These are phyloP conservation scores for Phrixothrix hirtus DNA, from an alignment of 2,888 invertebrate species.

Conservation along the genomic window DNA sequence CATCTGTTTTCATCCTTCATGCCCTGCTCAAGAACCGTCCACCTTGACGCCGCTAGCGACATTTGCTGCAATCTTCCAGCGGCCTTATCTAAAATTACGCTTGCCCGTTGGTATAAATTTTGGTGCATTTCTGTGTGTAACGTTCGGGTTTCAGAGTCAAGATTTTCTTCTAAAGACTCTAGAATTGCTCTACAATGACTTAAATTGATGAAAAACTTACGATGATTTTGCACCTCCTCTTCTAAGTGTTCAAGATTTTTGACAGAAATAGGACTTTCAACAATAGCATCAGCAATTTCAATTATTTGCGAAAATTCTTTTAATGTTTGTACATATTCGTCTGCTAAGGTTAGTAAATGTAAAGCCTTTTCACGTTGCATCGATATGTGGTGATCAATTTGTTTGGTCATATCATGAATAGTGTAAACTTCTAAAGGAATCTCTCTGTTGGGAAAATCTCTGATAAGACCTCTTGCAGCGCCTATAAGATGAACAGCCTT, in stretches of 20 bases:
- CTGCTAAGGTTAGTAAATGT: constrained; percentile 74
- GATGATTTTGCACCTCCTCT: constrained; percentile 86
- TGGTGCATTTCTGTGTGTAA: constrained; percentile 75
- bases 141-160: constrained; percentile 77
- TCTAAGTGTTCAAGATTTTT: constrained; percentile 78
- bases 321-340: constrained; percentile 86
- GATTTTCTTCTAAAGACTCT: constrained; percentile 81
- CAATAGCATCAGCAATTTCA: constrained; percentile 78
- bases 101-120: constrained; percentile 76
- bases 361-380: constrained; percentile 76
- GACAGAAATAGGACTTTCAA: constrained; percentile 77
- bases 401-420: constrained; percentile 69
- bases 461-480: constrained; percentile 65
- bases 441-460: constrained; percentile 70
- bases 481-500: constrained; percentile 66
- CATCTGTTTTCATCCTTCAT: constrained; percentile 83
- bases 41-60: constrained; percentile 82
- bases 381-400: constrained; percentile 70
- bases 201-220: constrained; percentile 85
- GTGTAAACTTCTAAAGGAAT: constrained; percentile 69
- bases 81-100: constrained; percentile 76
- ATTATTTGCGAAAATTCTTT: constrained; percentile 86
- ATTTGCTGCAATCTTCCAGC: constrained; percentile 80
- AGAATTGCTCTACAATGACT: constrained; percentile 85
- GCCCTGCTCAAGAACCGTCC: constrained; percentile 79